Base-by-base conservation (phyloP, 2,797 vertebrate species). In the Staurois parvus region DNA sequence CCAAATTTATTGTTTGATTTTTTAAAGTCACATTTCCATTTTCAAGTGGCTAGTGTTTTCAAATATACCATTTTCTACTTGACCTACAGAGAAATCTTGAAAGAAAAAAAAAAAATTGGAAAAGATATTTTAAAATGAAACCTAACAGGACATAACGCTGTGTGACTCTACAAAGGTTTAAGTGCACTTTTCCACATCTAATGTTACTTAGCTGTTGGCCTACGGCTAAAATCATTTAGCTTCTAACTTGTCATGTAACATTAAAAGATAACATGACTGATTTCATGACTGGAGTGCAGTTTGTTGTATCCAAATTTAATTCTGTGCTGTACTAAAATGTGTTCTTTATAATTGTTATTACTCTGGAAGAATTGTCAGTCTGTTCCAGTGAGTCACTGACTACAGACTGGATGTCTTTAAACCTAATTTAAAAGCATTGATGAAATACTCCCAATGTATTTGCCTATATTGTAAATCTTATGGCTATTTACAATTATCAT, bases 171-270 rank as follows among this genome's bases (percentile, higher is more conserved):
- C 77, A 32, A n/a, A 81, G 48, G 73, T 28, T 76, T 77, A 82
- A 86, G 74, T 86, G 79, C 85, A 82, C 67, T 86, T 85, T 79
- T 85, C 68, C 59, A 42, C 72, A 67, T 79, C 76, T 79, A 66
- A 67, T 66, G 76, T 85, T 82, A 73, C 85, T 86, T 81, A 76
- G 72, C 66, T 77, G 13, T 83, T 86, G 74, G 85, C 85, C 80
- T 73, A 74, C 56, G 85, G 85, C 85, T 79, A 86, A 86, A 83
- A 81, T 83, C 80, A 86, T 86, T 86, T 72, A 72, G 85, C 80
- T 86, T 42, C 85, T 64, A 86, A 78, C 52, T 78, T 83, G 85
- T 79, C 85, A 83, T 86, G 80, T 86, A 83, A 83, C 68, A 83
- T 86, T 83, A 86, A 86, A 83, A 79, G 52, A 83, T 78, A 78